Evolutionary conservation across 2,113 vertebrate species (phyloP).

Genomic region (Hassar affinis): DNA sequence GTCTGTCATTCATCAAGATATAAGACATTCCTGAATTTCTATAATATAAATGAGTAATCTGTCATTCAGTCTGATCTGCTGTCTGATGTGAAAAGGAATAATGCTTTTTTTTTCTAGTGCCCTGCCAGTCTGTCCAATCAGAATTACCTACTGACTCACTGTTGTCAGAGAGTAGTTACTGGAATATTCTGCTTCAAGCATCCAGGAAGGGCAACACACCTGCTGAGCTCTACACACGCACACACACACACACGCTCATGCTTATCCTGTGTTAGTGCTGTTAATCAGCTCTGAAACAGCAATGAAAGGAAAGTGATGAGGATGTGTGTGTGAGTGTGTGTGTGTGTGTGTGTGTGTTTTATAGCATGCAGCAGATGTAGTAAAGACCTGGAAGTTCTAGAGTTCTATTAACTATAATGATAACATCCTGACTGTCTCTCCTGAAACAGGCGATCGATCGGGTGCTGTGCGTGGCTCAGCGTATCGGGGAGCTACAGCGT

Average conservation of each 20-base stretch:
- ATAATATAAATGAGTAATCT: neutral
- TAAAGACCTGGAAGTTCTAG: neutral
- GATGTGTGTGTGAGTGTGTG: neutral
- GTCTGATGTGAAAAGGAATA: neutral
- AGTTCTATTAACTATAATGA: neutral
- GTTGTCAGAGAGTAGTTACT: constrained; percentile 5
- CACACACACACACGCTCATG: constrained; percentile 13
- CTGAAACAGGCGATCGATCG: constrained; percentile 75
- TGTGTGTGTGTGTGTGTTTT: neutral
- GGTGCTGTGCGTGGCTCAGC: constrained; percentile 78
- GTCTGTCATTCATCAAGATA: neutral
- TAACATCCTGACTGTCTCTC: neutral
- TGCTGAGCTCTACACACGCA: constrained; percentile 5
- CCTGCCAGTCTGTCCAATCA: neutral
- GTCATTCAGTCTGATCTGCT: neutral
- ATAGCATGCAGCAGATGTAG: neutral
- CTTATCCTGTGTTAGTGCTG: constrained; percentile 21
- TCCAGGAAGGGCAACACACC: constrained; percentile 22
- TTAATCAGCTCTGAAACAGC: constrained; percentile 53
- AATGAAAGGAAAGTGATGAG: constrained; percentile 48
- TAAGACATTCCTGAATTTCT: neutral
- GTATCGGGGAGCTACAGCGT: constrained; percentile 82
- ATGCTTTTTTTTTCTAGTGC: neutral
- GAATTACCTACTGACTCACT: neutral
- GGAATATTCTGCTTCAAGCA: constrained; percentile 10